Evolutionary conservation across 2,797 vertebrate genomes (phyloP), one percentile per base, ranked within the genome.

Genomic region (Dromococcyx pavoninus): DNA sequence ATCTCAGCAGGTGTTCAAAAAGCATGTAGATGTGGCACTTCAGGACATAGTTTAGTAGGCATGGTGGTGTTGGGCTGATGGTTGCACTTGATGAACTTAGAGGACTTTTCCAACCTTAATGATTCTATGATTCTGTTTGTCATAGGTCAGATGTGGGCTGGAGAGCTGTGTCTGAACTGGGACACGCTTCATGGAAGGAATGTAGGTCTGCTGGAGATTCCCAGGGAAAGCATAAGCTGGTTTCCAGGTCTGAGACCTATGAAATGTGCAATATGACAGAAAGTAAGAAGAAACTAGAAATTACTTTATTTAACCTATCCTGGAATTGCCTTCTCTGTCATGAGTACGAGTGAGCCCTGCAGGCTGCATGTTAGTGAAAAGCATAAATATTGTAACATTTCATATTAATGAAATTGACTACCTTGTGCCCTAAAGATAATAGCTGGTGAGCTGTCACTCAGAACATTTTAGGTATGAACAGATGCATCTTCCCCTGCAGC

Each of bases 361-460:
- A 30, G 43, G 67, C 86, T 91, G 91, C 71, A 83, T 41, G 16
- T 65, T 43, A 72, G 48, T 43, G 91, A 92, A 77, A 92, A 94
- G 83, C 64, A 92, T 69, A 91, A 95, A 91, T 75, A 91, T 60
- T 93, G 89, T 81, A 93, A 84, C 46, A 67, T 78, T 83, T 76
- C 66, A 60, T 46, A 50, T 74, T 89, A 88, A 93, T 82, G 72
- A 79, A 69, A 69, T 72, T 37, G 95, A 17, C 28, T 57, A 56
- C 58, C 9, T 1, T 32, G 86, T 79, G 80, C 88, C 86, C 87
- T 79, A 71, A 88, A 88, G 85, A 93, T 78, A 94, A 89, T 35
- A 61, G 80, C 7, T 30, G 15, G 77, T 0, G 13, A 92, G 77
- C 85, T 94, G 85, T 91, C 91, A 76, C 71, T 96, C 21, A 11